Evolutionary conservation across 1,140 invertebrate species (phyloP).

Genomic region (Drosophila yakuba): DNA sequence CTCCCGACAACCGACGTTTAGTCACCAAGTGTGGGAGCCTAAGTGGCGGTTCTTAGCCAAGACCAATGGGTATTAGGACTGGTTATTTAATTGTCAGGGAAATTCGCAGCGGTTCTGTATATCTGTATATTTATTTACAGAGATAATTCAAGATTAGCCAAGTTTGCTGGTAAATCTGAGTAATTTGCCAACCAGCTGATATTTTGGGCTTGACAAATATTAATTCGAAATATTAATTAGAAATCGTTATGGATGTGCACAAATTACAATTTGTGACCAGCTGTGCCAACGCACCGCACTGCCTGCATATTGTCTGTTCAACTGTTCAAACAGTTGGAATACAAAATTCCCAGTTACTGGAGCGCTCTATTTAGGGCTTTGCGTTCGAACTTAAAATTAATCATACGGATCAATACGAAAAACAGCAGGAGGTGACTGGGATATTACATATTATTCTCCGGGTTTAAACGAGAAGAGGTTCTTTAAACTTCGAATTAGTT

Average conservation of each 20-base stretch:
- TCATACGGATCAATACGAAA: slow-evolving; percentile 19
- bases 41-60: slow-evolving; percentile 11
- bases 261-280: slow-evolving; percentile 60
- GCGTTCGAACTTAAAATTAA: slow-evolving; percentile 45
- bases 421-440: slow-evolving; percentile 37
- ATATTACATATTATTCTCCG: slow-evolving; percentile 44
- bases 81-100: slow-evolving; percentile 46
- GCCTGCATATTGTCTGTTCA: background rate
- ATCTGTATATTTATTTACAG: background rate
- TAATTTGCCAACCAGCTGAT: background rate
- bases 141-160: no score
- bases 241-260: slow-evolving; percentile 42
- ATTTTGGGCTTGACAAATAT: background rate
- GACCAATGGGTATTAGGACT: slow-evolving; percentile 35
- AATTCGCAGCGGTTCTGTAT: slow-evolving; percentile 10
- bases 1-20: slow-evolving; percentile 27
- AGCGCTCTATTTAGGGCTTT: slow-evolving; percentile 6
- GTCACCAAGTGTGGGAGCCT: slow-evolving; percentile 20
- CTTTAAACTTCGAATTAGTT: background rate
- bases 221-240: slow-evolving; percentile 51
- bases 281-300: slow-evolving; percentile 22
- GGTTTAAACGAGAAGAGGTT: slow-evolving; percentile 20
- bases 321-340: background rate
- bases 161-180: no score
- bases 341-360: no score